phyloP scores from a whole-genome alignment of 2,797 vertebrate species.

The Triplophysa yarkandensis region DNA sequence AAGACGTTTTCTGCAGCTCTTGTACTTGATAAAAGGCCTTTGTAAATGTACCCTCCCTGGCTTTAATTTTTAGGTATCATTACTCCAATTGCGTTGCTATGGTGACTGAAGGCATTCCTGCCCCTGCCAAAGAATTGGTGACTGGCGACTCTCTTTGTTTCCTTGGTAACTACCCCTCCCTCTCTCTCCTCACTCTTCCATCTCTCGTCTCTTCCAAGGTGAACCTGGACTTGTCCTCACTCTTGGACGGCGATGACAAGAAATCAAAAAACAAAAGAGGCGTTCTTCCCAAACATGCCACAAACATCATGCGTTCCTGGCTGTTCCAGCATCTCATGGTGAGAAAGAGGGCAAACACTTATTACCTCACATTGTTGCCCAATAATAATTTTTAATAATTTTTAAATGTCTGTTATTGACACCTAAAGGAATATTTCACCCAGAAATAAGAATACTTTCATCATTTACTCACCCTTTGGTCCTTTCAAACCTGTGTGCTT shows the following conservation, averaged over 20 bases:
- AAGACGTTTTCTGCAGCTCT: slow-evolving; percentile 28
- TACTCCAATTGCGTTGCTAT: slow-evolving; percentile 80
- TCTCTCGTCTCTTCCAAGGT: slow-evolving; percentile 74
- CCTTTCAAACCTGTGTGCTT: too few species aligned
- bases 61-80: slow-evolving; percentile 73
- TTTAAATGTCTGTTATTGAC: neutral
- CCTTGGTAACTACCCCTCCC: slow-evolving; percentile 77
- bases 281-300: slow-evolving; percentile 96
- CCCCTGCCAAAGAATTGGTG: slow-evolving; percentile 72
- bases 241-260: slow-evolving; percentile 96
- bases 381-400: too few species aligned
- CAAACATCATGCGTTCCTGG: slow-evolving; percentile 99
- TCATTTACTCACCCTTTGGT: too few species aligned
- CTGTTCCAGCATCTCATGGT: slow-evolving; percentile 99
- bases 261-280: slow-evolving; percentile 98
- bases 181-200: slow-evolving; percentile 22
- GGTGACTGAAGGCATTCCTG: slow-evolving; percentile 77
- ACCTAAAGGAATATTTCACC: too few species aligned
- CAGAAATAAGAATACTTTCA: too few species aligned
- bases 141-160: slow-evolving; percentile 77
- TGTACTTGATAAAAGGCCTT: slow-evolving; percentile 53
- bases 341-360: slow-evolving; percentile 61
- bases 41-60: slow-evolving; percentile 58
- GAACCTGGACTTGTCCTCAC: slow-evolving; percentile 93
- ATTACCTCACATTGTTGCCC: neutral